Evolutionary conservation across 2,888 invertebrate species (phyloP).

Genomic region (Osmoderma eremita): DNA sequence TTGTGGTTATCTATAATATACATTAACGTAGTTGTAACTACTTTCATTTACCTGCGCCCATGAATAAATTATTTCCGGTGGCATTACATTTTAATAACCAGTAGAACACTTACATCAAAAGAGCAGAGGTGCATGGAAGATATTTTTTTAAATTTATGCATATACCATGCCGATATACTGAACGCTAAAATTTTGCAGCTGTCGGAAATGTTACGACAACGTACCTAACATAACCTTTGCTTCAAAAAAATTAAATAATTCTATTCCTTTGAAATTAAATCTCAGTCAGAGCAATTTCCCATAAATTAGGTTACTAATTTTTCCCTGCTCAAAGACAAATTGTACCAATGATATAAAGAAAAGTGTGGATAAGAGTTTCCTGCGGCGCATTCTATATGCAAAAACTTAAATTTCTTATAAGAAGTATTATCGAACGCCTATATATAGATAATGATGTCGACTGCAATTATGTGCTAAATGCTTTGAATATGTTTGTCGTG

Average conservation of each 20-base stretch:
- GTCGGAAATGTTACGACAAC: conserved; percentile 6
- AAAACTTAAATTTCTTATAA: conserved; percentile 15
- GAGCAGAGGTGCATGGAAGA: too few species aligned
- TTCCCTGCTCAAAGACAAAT: neutral
- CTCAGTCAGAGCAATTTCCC: conserved; percentile 22
- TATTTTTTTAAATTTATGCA: too few species aligned
- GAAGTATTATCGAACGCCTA: conserved; percentile 18
- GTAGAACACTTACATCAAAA: too few species aligned
- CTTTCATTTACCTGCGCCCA: too few species aligned
- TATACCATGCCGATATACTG: too few species aligned
- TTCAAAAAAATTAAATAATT: too few species aligned
- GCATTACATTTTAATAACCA: too few species aligned
- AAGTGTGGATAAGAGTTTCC: neutral
- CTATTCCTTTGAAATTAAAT: neutral
- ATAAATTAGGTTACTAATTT: conserved; percentile 28
- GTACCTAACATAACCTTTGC: neutral
- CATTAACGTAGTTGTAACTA: too few species aligned
- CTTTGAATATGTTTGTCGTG: neutral
- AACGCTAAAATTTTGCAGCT: neutral
- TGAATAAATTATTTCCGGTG: too few species aligned
- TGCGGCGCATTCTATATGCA: neutral
- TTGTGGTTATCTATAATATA: too few species aligned
- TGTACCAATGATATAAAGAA: neutral
- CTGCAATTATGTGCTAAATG: conserved; percentile 9
- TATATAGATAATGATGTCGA: conserved; percentile 26